phyloP scores from a whole-genome alignment of 2,888 invertebrate species.

The Acrobasis suavella region DNA sequence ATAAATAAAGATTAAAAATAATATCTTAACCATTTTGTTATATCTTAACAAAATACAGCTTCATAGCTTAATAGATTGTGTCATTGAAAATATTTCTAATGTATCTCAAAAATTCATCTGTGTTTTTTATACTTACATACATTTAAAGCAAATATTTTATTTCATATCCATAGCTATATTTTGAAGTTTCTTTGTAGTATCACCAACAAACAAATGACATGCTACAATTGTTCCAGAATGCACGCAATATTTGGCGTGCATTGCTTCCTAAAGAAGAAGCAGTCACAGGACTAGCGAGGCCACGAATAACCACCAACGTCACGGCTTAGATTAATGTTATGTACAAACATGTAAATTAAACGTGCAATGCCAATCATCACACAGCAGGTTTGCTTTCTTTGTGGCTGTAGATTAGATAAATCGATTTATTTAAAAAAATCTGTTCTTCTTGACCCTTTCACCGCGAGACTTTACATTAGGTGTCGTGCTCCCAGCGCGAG shows the following conservation, averaged over 20 bases:
- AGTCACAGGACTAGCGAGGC: conserved; percentile 48
- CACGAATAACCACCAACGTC: conserved; percentile 29
- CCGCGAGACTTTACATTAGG: too few species aligned
- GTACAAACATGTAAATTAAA: conserved; percentile 33
- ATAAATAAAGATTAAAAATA: too few species aligned
- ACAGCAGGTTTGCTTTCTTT: conserved; percentile 20
- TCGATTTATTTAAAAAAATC: background rate
- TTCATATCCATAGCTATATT: too few species aligned
- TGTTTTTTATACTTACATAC: too few species aligned
- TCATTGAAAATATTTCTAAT: too few species aligned
- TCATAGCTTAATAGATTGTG: too few species aligned
- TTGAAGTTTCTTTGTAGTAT: background rate
- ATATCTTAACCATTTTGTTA: too few species aligned
- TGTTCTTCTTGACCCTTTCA: too few species aligned
- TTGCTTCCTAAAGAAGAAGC: conserved; percentile 63
- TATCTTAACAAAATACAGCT: too few species aligned
- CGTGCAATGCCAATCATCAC: conserved; percentile 6
- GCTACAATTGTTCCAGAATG: conserved; percentile 64
- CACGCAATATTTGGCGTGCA: conserved; percentile 66
- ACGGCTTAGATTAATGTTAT: conserved; percentile 37
- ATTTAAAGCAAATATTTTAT: too few species aligned
- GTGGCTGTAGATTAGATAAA: conserved; percentile 6
- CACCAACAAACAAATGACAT: background rate
- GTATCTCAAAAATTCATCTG: too few species aligned
- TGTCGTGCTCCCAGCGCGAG: too few species aligned